These are phyloP conservation scores for Cataglyphis albicans DNA, from an alignment of 2,888 invertebrate species.

Conservation along the genomic window DNA sequence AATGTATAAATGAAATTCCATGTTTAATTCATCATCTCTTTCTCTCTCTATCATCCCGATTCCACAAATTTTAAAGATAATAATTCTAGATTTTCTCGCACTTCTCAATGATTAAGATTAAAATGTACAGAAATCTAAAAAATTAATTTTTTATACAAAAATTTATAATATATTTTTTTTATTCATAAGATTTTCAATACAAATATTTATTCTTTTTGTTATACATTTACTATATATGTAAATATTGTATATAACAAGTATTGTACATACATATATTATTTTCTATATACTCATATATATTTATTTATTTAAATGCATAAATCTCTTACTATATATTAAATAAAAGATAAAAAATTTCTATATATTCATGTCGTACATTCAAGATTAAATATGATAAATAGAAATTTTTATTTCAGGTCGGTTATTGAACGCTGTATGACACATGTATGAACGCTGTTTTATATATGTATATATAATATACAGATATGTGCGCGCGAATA, in stretches of 20 bases:
- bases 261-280: not conserved
- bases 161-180: constrained; percentile 56
- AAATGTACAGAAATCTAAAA: not conserved
- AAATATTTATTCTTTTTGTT: constrained; percentile 10
- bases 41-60: not conserved
- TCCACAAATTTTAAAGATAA: not conserved
- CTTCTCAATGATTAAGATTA: constrained; percentile 1
- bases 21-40: not conserved
- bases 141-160: constrained; percentile 1
- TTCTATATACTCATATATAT: constrained; percentile 19
- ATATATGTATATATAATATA: no score
- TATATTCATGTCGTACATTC: not conserved
- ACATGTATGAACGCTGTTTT: not conserved
- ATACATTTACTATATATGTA: not conserved
- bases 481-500: not conserved
- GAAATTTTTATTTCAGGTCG: not conserved
- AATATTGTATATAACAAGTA: not conserved
- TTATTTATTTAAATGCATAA: not conserved
- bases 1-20: constrained; percentile 15
- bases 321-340: not conserved
- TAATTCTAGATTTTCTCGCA: not conserved
- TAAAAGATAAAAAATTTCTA: not conserved
- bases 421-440: not conserved
- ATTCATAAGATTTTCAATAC: constrained; percentile 45
- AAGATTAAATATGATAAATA: constrained; percentile 4